Base-by-base conservation (phyloP, 2,797 vertebrate species). In the Acomys russatus region DNA sequence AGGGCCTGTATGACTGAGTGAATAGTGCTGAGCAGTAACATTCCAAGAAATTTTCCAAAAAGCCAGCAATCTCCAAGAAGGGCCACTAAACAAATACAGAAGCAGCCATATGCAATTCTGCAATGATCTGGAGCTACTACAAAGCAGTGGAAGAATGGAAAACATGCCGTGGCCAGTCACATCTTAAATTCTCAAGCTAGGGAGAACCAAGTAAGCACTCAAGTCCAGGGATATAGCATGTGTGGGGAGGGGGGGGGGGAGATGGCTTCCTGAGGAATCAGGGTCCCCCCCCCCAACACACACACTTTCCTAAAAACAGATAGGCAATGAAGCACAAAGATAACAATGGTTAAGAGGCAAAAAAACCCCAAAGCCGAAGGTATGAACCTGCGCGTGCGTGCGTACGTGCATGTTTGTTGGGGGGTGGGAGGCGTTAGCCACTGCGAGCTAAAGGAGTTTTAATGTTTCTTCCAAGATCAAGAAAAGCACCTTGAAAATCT, bases 391-490 rank as follows among this genome's bases (percentile, higher is more conserved):
- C 35, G n/a, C n/a, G n/a, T n/a, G n/a, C n/a, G n/a, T n/a, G n/a
- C n/a, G 71, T n/a, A 30, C 6, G 66, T 33, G 14, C 56, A 17
- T 59, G 56, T 17, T 59, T 59, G 56, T 17, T 59, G 56, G 14
- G 15, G 14, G 56, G 14, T 59, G 23, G 74, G 30, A 23, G 9
- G n/a, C 30, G 59, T 78, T 76, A 70, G 85, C 22, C 33, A 61
- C 9, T 35, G 2, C 1, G 30, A 90, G 30, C 22, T 66, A 56
- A 51, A 56, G 54, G 18, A 85, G 35, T 82, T 91, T 85, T 63
- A 88, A 89, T 89, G 76, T 17, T 84, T 94, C 85, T 54, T 88
- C 88, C 73, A 83, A 94, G 59, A 61, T 95, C 78, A 80, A n/a
- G 35, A 3, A 71, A 17, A 90, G 1, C 54, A 79, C 33, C 91